Conservation (phyloP, 2,113 vertebrate genomes). For the Anoplopoma fimbria region DNA sequence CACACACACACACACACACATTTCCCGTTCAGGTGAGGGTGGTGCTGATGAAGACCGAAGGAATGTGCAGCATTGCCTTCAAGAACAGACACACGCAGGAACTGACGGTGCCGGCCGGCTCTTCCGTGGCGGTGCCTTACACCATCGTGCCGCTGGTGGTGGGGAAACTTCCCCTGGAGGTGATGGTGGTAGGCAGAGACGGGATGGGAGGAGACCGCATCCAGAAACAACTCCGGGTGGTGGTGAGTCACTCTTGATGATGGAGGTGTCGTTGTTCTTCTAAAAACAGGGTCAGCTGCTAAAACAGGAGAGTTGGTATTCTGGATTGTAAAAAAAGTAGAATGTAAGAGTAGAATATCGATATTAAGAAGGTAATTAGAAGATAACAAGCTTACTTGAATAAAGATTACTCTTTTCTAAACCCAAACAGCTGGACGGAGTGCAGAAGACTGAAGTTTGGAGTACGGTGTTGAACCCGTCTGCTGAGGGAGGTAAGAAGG, state of each 20-base stretch:
- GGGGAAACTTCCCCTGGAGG: conserved; percentile 81
- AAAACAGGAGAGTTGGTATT: neutral
- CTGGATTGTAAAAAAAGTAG: neutral
- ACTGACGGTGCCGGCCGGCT: conserved; percentile 55
- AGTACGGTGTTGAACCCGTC: conserved; percentile 78
- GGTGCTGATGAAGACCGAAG: conserved; percentile 81
- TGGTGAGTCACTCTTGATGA: conserved; percentile 71
- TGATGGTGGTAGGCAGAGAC: conserved; percentile 69
- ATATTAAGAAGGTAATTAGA: neutral
- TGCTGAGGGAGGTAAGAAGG: conserved; percentile 68
- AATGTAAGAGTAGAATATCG: neutral
- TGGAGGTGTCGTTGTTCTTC: neutral
- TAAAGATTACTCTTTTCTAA: neutral
- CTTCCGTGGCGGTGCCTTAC: conserved; percentile 79
- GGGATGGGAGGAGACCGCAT: conserved; percentile 73
- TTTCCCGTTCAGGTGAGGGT: conserved; percentile 81
- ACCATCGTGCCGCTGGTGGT: conserved; percentile 81
- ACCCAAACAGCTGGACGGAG: conserved; percentile 79
- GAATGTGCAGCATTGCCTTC: conserved; percentile 83
- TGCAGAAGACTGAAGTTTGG: conserved; percentile 79
- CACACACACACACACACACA: too few relatives aligned
- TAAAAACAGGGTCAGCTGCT: neutral
- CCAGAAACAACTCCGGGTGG: conserved; percentile 80
- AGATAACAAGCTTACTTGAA: neutral
- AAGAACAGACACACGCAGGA: conserved; percentile 72